Evolutionary conservation across 1,140 invertebrate species (phyloP), one percentile per base, ranked within the genome.

Genomic region (Drosophila sechellia): DNA sequence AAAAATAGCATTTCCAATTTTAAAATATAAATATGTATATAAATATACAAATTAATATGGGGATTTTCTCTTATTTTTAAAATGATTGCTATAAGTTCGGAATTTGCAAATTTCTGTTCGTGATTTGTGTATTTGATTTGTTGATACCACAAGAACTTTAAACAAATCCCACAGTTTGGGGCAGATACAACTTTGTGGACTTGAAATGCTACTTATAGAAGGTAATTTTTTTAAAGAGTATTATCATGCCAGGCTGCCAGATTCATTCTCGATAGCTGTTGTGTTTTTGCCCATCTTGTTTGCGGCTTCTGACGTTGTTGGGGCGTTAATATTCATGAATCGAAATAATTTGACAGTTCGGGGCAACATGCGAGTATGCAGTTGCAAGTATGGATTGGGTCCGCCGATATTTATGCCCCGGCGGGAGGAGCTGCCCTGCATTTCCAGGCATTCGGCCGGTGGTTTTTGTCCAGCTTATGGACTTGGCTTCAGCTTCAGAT

Each of bases 301-400:
- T 75, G 58, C 61, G 60, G 60, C 59, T 54, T 53, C 71, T 52
- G 31, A 77, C 50, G 53, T 59, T 53, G 69, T 31, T 77, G 69
- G 79, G 85, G 84, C 84, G 84, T 89, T 90, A 89, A 89, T 89
- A 89, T 89, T 89, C 84, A 89, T 89, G 84, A 89, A 89, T 89
- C 85, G 84, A 90, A 89, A 89, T 89, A 89, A 89, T 89, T 89
- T 89, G 84, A 89, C 84, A 89, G 84, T 89, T 89, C 78, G 84
- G 85, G 83, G 83, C 83, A 89, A 79, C 83, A 89, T 83, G 79
- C 84, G 79, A 79, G 83, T 89, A 83, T 87, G 83, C 77, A 71
- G 40, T 63, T 65, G 37, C 27, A 37, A 15, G 39, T 54, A 17
- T 35, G n/a, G 46, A 60, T 46, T 57, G 56, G 39, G 15, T 27